A percentile compares a stretch with the other conserved stretches of the same genome.
Conservation (phyloP, 2,113 vertebrate species). For the Paedocypris sp. region DNA sequence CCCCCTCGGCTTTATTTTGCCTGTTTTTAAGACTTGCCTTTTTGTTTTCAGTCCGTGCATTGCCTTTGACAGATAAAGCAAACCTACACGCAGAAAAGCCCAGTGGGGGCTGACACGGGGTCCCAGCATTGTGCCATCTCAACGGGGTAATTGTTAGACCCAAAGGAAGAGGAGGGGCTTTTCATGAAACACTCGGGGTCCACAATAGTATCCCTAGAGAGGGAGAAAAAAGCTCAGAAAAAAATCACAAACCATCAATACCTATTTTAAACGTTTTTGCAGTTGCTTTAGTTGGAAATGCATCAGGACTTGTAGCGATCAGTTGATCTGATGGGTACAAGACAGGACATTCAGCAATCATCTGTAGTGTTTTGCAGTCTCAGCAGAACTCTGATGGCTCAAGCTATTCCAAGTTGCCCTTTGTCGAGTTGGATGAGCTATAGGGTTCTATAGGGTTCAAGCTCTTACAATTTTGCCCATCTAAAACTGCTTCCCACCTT, state of each 20-base stretch:
- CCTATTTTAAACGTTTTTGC: no score
- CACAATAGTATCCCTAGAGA: constrained; percentile 58
- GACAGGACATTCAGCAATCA: no score
- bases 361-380: neutral
- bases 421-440: constrained; percentile 48
- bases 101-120: constrained; percentile 48
- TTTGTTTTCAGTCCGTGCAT: constrained; percentile 52
- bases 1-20: constrained; percentile 30
- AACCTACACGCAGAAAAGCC: constrained; percentile 42
- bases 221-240: constrained; percentile 37
- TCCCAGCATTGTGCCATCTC: constrained; percentile 53
- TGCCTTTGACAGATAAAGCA: constrained; percentile 54
- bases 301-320: no score
- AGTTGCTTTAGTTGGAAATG: neutral
- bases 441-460: constrained; percentile 26
- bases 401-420: constrained; percentile 26
- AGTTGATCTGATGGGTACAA: no score
- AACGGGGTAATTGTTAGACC: constrained; percentile 51
- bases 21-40: constrained; percentile 59
- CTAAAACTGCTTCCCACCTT: no score
- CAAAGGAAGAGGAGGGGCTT: constrained; percentile 47
- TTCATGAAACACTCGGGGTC: constrained; percentile 42
- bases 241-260: constrained; percentile 24
- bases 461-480: no score
- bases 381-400: constrained; percentile 28